Conservation (phyloP, 2,113 vertebrate genomes). For the Tor tambroides region DNA sequence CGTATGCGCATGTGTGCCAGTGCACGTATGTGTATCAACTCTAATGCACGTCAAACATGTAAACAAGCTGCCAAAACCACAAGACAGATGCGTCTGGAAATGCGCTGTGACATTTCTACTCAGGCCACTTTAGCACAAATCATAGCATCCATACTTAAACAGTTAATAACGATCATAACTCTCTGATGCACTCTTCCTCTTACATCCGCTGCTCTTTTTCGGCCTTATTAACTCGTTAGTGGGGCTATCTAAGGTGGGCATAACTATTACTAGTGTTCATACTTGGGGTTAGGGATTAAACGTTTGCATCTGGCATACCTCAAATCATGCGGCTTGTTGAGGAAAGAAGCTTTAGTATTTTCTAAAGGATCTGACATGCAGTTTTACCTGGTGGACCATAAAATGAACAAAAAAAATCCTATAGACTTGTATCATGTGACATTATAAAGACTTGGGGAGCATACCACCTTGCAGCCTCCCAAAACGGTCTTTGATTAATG, state of each 20-base stretch:
- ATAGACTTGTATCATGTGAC: background rate
- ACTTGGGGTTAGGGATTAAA: conserved; percentile 4
- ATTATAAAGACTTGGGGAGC: no score
- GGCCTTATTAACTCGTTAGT: background rate
- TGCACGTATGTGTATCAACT: conserved; percentile 55
- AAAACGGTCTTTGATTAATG: no score
- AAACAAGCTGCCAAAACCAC: conserved; percentile 82
- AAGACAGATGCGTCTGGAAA: conserved; percentile 91
- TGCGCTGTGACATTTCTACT: conserved; percentile 85
- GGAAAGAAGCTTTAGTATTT: background rate
- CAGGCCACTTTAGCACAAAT: conserved; percentile 85
- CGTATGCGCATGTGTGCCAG: conserved; percentile 24
- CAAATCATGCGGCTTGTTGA: background rate
- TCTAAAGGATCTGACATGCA: background rate
- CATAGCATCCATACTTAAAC: conserved; percentile 81
- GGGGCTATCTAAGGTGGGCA: conserved; percentile 7
- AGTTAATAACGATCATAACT: conserved; percentile 78
- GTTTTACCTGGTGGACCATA: background rate
- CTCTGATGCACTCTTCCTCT: background rate
- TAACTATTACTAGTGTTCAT: background rate
- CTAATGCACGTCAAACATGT: conserved; percentile 83
- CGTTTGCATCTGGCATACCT: background rate
- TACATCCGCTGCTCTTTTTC: background rate
- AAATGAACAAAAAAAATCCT: background rate
- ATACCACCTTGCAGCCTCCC: no score